phyloP scores from a whole-genome alignment of 37 sponge, comb jelly and placozoan genomes.

The Aphrocallistes beatrix region DNA sequence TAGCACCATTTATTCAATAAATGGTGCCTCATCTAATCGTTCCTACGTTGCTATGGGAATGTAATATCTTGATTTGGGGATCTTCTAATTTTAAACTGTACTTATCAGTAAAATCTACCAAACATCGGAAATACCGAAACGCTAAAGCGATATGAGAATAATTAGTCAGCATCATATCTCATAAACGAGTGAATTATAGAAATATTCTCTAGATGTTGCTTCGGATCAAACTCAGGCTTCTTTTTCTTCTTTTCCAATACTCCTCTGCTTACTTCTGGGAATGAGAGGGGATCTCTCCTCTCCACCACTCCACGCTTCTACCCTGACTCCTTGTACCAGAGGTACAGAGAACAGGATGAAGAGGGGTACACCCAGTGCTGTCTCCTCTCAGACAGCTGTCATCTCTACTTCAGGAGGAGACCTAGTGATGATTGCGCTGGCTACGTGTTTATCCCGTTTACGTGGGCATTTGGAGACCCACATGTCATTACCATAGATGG shows the following conservation, averaged over 20 bases:
- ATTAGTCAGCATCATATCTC: too few species aligned
- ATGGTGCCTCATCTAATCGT: too few species aligned
- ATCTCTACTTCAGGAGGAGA: constrained; percentile 28
- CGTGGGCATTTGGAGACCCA: constrained; percentile 58
- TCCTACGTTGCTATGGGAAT: too few species aligned
- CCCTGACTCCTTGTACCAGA: not conserved
- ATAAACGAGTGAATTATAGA: too few species aligned
- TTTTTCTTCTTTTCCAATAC: too few species aligned
- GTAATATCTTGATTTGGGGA: too few species aligned
- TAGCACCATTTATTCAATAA: too few species aligned
- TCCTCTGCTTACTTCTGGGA: not conserved
- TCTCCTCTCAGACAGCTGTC: constrained; percentile 22
- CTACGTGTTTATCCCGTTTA: constrained; percentile 22
- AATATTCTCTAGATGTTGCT: not conserved
- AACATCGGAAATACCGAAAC: too few species aligned
- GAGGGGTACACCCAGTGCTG: constrained; percentile 31
- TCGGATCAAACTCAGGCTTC: not conserved
- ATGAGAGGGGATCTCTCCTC: constrained; percentile 7
- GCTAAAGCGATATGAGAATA: too few species aligned
- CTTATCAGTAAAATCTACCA: too few species aligned
- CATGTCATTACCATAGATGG: constrained; percentile 56
- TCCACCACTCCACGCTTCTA: not conserved
- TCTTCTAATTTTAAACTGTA: too few species aligned
- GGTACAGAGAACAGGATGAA: constrained; percentile 20
- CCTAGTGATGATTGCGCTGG: constrained; percentile 23